These are phyloP conservation scores for Emydocephalus ijimae DNA, from an alignment of 2,113 vertebrate genomes.

Conservation along the genomic window DNA sequence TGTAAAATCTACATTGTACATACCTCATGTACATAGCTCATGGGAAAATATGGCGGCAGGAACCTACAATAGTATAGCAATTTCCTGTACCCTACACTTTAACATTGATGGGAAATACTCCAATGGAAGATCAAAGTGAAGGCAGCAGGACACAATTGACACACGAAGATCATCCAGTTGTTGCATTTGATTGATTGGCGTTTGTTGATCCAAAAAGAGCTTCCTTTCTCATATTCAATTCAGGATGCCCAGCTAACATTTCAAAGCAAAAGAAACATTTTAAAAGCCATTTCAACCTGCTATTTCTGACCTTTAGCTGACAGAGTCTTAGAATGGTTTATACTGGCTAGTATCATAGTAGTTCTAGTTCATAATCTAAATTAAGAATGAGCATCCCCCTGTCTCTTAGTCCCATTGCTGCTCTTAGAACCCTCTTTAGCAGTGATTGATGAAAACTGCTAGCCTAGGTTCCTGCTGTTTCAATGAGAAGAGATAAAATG, in stretches of 20 bases:
- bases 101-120: too few relatives aligned
- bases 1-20: not conserved
- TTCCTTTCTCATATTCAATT: not conserved
- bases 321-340: not conserved
- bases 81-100: too few relatives aligned
- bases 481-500: not conserved
- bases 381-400: not conserved
- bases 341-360: not conserved
- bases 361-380: not conserved
- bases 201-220: not conserved
- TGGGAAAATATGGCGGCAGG: too few relatives aligned
- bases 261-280: not conserved
- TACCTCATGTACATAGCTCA: not conserved
- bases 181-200: not conserved
- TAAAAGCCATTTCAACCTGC: not conserved
- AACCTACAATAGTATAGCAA: too few relatives aligned
- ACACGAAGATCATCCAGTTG: too few relatives aligned
- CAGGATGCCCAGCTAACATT: not conserved
- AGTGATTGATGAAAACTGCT: not conserved
- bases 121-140: too few relatives aligned
- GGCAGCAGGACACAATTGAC: too few relatives aligned
- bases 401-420: not conserved
- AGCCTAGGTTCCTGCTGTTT: not conserved
- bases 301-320: not conserved
- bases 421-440: not conserved